These are phyloP conservation scores for Antitype chi DNA, from an alignment of 2,888 invertebrate genomes.

Conservation along the genomic window DNA sequence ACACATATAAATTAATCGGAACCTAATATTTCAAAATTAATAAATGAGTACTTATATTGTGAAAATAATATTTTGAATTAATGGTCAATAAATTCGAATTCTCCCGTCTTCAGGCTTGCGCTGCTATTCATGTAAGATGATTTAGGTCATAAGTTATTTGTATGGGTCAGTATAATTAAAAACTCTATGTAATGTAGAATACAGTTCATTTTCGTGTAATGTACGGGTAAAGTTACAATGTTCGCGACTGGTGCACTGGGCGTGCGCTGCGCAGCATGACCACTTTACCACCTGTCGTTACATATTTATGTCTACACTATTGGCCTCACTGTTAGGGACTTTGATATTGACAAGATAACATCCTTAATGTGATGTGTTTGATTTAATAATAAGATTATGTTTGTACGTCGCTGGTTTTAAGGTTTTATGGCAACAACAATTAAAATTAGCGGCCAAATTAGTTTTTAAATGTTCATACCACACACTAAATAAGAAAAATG, in stretches of 20 bases:
- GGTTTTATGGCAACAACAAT: slow-evolving; percentile 81
- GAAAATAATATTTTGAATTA: slow-evolving; percentile 91
- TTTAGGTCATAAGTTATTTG: slow-evolving; percentile 70
- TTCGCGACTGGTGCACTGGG: slow-evolving; percentile 76
- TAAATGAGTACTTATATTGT: slow-evolving; percentile 91
- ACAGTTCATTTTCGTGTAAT: slow-evolving; percentile 82
- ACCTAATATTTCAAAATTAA: slow-evolving; percentile 91
- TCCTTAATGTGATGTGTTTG: slow-evolving; percentile 91
- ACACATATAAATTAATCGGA: slow-evolving; percentile 91
- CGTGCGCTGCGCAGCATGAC: slow-evolving; percentile 90
- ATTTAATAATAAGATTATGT: slow-evolving; percentile 91
- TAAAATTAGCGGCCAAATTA: slow-evolving; percentile 74
- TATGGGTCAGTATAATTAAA: slow-evolving; percentile 71
- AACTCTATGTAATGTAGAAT: slow-evolving; percentile 74
- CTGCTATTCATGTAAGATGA: slow-evolving; percentile 77
- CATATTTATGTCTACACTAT: slow-evolving; percentile 91
- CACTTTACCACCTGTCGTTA: slow-evolving; percentile 91
- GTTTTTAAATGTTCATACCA: slow-evolving; percentile 7
- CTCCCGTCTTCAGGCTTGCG: slow-evolving; percentile 90
- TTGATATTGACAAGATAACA: slow-evolving; percentile 91
- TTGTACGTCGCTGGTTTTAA: slow-evolving; percentile 82
- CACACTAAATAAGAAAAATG: slow-evolving; percentile 5
- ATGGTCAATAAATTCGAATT: slow-evolving; percentile 91
- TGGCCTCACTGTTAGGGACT: slow-evolving; percentile 90
- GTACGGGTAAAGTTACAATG: slow-evolving; percentile 72